Conservation (phyloP, 2,113 vertebrate species). For the Sturnira hondurensis region DNA sequence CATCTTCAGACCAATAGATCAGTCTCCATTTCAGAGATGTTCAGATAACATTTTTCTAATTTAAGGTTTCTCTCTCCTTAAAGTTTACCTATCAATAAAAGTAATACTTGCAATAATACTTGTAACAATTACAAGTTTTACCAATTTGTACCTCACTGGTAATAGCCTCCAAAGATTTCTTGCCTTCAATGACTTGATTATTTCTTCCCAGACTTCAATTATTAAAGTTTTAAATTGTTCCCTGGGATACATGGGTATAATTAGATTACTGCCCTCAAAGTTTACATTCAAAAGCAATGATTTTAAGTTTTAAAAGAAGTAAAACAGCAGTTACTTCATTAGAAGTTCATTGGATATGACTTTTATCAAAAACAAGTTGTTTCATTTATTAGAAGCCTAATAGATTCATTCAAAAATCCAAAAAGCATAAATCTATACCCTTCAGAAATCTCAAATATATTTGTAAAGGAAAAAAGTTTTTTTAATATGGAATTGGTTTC, state of each 20-base stretch:
- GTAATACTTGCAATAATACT: background rate
- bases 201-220: constrained; percentile 41
- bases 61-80: constrained; percentile 46
- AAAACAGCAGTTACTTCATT: constrained; percentile 37
- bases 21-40: constrained; percentile 30
- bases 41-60: constrained; percentile 54
- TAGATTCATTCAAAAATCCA: constrained; percentile 1
- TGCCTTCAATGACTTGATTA: constrained; percentile 31
- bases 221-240: constrained; percentile 39
- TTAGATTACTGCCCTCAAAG: constrained; percentile 36
- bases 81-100: constrained; percentile 59
- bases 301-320: constrained; percentile 54
- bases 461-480: background rate
- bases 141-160: background rate
- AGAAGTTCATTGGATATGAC: background rate
- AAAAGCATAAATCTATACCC: background rate
- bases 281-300: constrained; percentile 33
- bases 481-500: constrained; percentile 1
- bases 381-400: background rate
- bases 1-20: constrained; percentile 36
- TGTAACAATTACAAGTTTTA: constrained; percentile 45
- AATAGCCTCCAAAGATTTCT: constrained; percentile 39
- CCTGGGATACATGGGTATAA: constrained; percentile 30
- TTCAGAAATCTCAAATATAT: constrained; percentile 23
- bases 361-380: background rate